Percentiles rank a stretch among this genome's conserved stretches.
Evolutionary conservation across 2,113 vertebrate species (phyloP).

Genomic region (Eublepharis macularius): DNA sequence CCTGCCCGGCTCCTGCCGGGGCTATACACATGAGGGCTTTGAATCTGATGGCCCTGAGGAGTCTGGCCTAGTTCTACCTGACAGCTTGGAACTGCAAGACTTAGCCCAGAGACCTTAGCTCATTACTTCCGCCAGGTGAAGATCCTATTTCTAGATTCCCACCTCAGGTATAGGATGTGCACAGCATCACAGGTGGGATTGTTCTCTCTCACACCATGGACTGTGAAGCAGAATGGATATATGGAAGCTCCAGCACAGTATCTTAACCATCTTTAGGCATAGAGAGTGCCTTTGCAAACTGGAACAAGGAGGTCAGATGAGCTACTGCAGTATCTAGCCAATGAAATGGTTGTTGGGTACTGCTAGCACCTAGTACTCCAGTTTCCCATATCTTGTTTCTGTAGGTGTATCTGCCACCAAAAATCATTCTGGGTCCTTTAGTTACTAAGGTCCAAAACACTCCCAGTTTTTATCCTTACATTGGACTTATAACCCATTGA

Average conservation of each 20-base stretch:
- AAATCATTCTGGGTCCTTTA: neutral
- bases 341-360: neutral
- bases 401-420: neutral
- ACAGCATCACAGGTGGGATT: neutral
- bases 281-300: conserved; percentile 12
- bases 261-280: neutral
- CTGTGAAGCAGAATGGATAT: conserved; percentile 2
- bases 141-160: neutral
- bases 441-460: neutral
- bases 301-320: neutral
- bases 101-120: conserved; percentile 2
- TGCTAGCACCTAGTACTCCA: neutral
- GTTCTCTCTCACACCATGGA: neutral
- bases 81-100: conserved; percentile 75
- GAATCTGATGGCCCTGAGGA: conserved; percentile 80
- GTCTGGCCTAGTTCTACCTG: conserved; percentile 38
- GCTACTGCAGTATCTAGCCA: neutral
- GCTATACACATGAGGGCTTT: conserved; percentile 84
- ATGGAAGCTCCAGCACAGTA: neutral
- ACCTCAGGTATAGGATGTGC: conserved; percentile 8
- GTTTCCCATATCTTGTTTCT: neutral
- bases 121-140: neutral
- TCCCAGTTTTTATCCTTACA: neutral
- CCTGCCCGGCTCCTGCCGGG: conserved; percentile 86
- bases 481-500: neutral